Evolutionary conservation across 1,140 invertebrate species (phyloP).

Genomic region (Armadillidium nasatum): DNA sequence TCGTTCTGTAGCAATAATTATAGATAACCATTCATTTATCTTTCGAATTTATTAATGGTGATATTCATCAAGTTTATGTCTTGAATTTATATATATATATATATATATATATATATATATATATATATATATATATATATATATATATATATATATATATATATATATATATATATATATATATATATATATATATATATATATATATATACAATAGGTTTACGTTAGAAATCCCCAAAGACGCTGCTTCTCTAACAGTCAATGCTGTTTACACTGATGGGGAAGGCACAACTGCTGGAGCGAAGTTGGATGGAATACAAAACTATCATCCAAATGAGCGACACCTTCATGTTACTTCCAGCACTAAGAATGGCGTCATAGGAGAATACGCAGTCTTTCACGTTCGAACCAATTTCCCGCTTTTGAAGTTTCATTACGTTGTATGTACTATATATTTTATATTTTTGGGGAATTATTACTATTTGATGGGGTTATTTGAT

Average conservation of each 20-base stretch:
- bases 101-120: too few relatives aligned
- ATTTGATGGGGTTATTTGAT: too few relatives aligned
- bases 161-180: too few relatives aligned
- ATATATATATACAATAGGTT: conserved; percentile 14
- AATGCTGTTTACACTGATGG: conserved; percentile 48
- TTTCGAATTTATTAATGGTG: too few relatives aligned
- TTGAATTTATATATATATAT: too few relatives aligned
- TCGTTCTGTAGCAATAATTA: too few relatives aligned
- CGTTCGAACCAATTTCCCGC: conserved; percentile 51
- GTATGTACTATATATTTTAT: conserved; percentile 46
- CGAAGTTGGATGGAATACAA: conserved; percentile 45
- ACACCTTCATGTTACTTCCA: conserved; percentile 49
- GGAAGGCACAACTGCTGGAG: conserved; percentile 41
- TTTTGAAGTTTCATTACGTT: conserved; percentile 52
- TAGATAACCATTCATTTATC: too few relatives aligned
- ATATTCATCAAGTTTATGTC: too few relatives aligned
- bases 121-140: too few relatives aligned
- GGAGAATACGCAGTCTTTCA: conserved; percentile 54
- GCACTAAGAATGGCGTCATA: conserved; percentile 46
- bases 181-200: too few relatives aligned
- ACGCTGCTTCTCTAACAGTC: conserved; percentile 44
- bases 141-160: too few relatives aligned
- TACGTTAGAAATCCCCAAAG: conserved; percentile 29
- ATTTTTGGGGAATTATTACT: too few relatives aligned
- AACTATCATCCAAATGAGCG: conserved; percentile 45